A percentile compares a stretch with the other conserved stretches of the same genome.
These are phyloP conservation scores for Rotaria magnacalcarata DNA, from an alignment of 2,888 invertebrate genomes.

Conservation along the genomic window DNA sequence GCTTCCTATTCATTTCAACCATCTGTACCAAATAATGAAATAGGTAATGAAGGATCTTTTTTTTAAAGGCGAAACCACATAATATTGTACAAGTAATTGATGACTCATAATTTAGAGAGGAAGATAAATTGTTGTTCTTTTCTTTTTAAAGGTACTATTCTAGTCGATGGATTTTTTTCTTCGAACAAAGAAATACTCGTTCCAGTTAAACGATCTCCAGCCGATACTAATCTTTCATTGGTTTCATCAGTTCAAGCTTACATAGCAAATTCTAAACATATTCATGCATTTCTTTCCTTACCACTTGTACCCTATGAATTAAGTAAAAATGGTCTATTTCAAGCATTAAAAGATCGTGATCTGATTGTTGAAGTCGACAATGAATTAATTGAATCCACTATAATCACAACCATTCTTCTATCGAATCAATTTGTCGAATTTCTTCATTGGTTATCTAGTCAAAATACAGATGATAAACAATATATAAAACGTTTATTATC, in stretches of 20 bases:
- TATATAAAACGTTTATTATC: conserved; percentile 8
- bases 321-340: conserved; percentile 4
- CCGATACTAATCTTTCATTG: not conserved
- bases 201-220: not conserved
- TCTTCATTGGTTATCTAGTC: conserved; percentile 30
- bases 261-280: not conserved
- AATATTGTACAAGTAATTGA: too few species aligned
- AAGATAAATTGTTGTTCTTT: not conserved
- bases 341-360: conserved; percentile 28
- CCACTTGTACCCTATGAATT: conserved; percentile 34
- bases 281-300: conserved; percentile 18
- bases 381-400: conserved; percentile 18
- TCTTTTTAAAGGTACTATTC: not conserved
- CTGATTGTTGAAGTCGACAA: conserved; percentile 8
- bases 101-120: too few species aligned
- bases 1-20: not conserved
- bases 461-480: conserved; percentile 21
- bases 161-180: not conserved
- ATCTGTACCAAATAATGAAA: conserved; percentile 24
- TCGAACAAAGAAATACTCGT: not conserved
- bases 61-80: too few species aligned
- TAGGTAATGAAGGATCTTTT: not conserved
- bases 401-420: not conserved
- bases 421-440: conserved; percentile 24
- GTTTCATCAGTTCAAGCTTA: conserved; percentile 1